phyloP scores from a whole-genome alignment of 2,797 vertebrate genomes.

The Coranthus polyacanthus region DNA sequence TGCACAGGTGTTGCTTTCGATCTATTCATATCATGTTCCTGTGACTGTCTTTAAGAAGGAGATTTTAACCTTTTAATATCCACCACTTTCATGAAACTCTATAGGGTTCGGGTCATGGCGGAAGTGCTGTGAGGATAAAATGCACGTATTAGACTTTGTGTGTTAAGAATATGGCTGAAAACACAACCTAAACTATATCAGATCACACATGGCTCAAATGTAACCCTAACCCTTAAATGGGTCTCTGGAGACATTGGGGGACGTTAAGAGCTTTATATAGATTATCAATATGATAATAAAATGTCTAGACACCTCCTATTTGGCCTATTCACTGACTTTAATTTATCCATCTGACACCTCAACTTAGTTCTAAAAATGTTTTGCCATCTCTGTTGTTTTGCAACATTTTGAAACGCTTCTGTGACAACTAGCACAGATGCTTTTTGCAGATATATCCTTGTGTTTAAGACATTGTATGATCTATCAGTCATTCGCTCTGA shows the following conservation, averaged over 20 bases:
- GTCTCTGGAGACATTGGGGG: too few species aligned
- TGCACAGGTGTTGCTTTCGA: slow-evolving; percentile 44
- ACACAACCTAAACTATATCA: background rate
- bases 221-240: slow-evolving; percentile 4
- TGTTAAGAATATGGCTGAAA: slow-evolving; percentile 4
- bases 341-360: too few species aligned
- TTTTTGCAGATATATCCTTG: slow-evolving; percentile 26
- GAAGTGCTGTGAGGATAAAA: too few species aligned
- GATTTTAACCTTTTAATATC: background rate
- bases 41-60: too few species aligned
- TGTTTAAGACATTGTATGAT: slow-evolving; percentile 21
- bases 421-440: slow-evolving; percentile 3
- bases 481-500: slow-evolving; percentile 38
- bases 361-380: slow-evolving; percentile 51
- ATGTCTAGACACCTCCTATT: too few species aligned
- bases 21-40: slow-evolving; percentile 35
- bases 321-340: too few species aligned
- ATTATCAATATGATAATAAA: too few species aligned
- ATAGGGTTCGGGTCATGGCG: too few species aligned
- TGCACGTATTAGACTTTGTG: too few species aligned
- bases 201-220: slow-evolving; percentile 21
- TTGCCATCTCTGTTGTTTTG: slow-evolving; percentile 32
- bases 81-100: too few species aligned
- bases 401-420: slow-evolving; percentile 23
- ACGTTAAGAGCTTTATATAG: too few species aligned